phyloP scores from a whole-genome alignment of 2,113 vertebrate species.

The Indicator indicator region DNA sequence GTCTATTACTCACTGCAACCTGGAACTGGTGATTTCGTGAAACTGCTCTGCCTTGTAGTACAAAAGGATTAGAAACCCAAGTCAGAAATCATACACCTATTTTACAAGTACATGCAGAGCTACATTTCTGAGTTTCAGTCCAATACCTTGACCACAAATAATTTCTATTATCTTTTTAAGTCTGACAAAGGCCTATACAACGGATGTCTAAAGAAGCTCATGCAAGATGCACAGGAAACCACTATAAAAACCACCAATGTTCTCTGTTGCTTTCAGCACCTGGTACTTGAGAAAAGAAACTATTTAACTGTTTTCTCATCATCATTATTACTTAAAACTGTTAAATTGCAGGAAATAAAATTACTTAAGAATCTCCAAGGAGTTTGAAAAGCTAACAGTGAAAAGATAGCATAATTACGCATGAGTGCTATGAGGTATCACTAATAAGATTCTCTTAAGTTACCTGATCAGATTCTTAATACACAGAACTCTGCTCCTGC shows the following conservation, averaged over 20 bases:
- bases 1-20: neutral
- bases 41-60: neutral
- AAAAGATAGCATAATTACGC: constrained; percentile 38
- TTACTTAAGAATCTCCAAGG: neutral
- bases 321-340: constrained; percentile 29
- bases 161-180: neutral
- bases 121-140: neutral
- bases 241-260: neutral
- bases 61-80: neutral
- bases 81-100: neutral
- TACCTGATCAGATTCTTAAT: constrained; percentile 20
- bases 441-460: constrained; percentile 10
- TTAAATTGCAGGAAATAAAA: constrained; percentile 42
- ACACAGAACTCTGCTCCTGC: neutral
- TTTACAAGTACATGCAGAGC: neutral
- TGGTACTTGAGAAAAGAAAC: constrained; percentile 27
- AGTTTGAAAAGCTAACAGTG: constrained; percentile 28
- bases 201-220: neutral
- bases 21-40: neutral
- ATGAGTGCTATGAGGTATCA: constrained; percentile 1
- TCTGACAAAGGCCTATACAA: neutral
- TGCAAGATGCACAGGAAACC: neutral
- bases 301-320: constrained; percentile 7
- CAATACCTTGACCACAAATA: neutral
- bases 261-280: constrained; percentile 12